Evolutionary conservation across 2,797 vertebrate species (phyloP), one percentile per base, ranked within the genome.

Genomic region (Pampus argenteus): DNA sequence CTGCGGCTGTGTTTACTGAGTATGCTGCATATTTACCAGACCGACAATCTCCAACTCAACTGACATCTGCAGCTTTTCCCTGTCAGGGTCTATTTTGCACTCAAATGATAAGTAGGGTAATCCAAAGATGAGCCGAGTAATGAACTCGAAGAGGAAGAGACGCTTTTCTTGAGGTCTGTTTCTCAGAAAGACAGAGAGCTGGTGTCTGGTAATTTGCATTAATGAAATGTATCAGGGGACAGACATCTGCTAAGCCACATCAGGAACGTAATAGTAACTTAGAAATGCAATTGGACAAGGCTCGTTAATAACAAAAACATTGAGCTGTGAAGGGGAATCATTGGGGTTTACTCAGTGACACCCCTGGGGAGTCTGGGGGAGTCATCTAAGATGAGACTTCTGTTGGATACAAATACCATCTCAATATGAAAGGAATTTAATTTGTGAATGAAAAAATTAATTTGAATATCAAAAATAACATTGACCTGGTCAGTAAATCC

Each of bases 211-310:
- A 55, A 58, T 66, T 76, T 9, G 58, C 23, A 66, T 50, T 50
- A 66, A 74, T 69, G 55, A 73, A 68, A 74, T 25, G 51, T 60
- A 78, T 71, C n/a, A 50, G 44, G 69, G 18, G 50, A 66, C 44
- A 67, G 82, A 78, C 74, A 81, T 90, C 79, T 81, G 82, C 55
- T 73, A 45, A 51, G 54, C 57, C 64, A 47, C 68, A 73, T 77
- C 23, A 3, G 66, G 47, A 83, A 67, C 54, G 36, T 5, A 45
- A 71, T 49, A 72, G 78, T 65, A 83, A 85, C 62, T 42, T 22
- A 64, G 72, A 66, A 66, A 84, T 79, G 65, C 9, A 59, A 88
- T 83, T 79, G 66, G 85, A 81, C 81, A 79, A 72, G 87, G 76
- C 73, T 84, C 84, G 82, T 86, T 86, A 80, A 68, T 54, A 84